phyloP scores from a whole-genome alignment of 2,113 vertebrate species.

The Geothlypis trichas region DNA sequence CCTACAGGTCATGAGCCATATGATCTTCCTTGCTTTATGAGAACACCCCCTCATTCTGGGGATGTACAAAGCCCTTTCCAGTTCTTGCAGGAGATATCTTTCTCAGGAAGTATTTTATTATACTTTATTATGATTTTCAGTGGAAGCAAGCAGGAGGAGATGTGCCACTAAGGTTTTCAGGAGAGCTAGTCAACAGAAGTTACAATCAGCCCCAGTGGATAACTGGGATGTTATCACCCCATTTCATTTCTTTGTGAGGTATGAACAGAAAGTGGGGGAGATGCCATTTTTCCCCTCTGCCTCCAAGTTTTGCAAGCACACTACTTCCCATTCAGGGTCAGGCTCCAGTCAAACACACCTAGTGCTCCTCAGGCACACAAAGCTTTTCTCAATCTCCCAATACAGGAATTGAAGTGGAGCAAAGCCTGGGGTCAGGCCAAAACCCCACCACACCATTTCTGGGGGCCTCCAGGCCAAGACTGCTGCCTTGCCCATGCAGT shows the following conservation, averaged over 20 bases:
- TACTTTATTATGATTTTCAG: neutral
- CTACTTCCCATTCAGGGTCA: neutral
- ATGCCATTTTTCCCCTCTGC: neutral
- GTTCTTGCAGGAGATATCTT: neutral
- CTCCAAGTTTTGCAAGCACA: rapidly evolving
- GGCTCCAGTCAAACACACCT: neutral
- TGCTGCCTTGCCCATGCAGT: rapidly evolving
- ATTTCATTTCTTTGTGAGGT: neutral
- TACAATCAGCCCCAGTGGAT: neutral
- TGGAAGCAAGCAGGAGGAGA: neutral
- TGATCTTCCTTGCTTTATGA: neutral
- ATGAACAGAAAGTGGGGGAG: neutral
- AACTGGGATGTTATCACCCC: neutral
- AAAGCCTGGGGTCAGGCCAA: neutral
- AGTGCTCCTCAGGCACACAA: rapidly evolving
- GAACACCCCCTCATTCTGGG: neutral
- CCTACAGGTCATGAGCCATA: rapidly evolving
- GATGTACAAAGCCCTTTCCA: neutral
- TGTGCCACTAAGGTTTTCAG: neutral
- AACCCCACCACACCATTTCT: neutral
- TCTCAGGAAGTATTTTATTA: neutral
- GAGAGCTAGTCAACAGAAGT: neutral
- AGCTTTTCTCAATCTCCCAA: neutral
- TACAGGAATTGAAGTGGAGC: neutral
- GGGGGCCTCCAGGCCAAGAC: neutral